Evolutionary conservation across 2,113 vertebrate species (phyloP), one percentile per base, ranked within the genome.

Genomic region (Puffinus mauretanicus): DNA sequence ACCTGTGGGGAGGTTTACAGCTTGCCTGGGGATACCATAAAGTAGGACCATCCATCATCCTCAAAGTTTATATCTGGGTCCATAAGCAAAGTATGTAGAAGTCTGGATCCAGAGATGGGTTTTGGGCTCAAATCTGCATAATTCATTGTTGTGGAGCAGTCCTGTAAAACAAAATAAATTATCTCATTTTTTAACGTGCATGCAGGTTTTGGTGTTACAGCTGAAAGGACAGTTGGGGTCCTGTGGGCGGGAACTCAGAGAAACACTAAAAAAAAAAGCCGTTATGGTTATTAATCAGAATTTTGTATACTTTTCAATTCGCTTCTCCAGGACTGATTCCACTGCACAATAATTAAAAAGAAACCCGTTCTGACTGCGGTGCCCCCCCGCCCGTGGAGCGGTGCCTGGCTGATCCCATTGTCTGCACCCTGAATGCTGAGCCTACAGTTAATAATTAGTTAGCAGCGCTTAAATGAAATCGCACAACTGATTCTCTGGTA

Each of bases 361-460:
- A 94, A 95, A 36, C 90, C 91, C 61, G 4, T 89, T 84, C 81
- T 38, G 91, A 91, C 86, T 72, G 86, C 0, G 0, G 27, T 88
- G 76, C 69, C 72, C 84, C 89, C 69, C 93, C 24, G 2, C 77
- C 81, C 13, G 1, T 84, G 83, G 94, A 97, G 93, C 40, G 27
- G 90, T 94, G 96, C 96, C 96, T 94, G 95, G 91, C 88, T 95
- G 96, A 95, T 96, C 91, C 95, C 91, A 97, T 96, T 97, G 94
- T 96, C 96, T 94, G 83, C 70, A 65, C 94, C 88, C 87, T 93
- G 89, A 95, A 95, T 91, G 95, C 94, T 51, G 91, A 95, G 97
- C 87, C 95, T 76, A 77, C 90, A 82, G 95, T 88, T 94, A 91
- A 95, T 96, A 95, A 97, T 96, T 96, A 97, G 96, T 52, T 77